A percentile compares a stretch with the other conserved stretches of the same genome.
phyloP scores from a whole-genome alignment of 1,140 invertebrate genomes.

The Heliconius melpomene region DNA sequence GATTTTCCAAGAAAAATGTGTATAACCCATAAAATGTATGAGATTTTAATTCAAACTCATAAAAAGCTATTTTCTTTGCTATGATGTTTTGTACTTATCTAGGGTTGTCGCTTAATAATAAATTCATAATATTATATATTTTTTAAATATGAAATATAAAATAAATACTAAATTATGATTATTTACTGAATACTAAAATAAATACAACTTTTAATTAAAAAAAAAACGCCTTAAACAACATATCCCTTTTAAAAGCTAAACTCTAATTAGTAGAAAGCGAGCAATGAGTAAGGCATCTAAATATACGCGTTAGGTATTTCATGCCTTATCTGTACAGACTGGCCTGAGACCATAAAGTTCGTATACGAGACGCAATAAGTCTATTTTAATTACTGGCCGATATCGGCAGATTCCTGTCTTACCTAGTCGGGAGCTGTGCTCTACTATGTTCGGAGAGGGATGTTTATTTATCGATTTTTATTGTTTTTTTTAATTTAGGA shows the following conservation, averaged over 20 bases:
- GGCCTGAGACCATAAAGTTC: conserved; percentile 47
- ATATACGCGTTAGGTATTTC: conserved; percentile 36
- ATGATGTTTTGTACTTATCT: not conserved
- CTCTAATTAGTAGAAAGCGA: conserved; percentile 32
- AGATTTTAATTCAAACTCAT: conserved; percentile 8
- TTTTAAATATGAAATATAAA: not conserved
- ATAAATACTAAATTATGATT: not conserved
- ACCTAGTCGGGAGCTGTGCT: conserved; percentile 72
- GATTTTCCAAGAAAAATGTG: not conserved
- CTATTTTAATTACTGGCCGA: conserved; percentile 79
- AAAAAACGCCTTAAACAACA: not conserved
- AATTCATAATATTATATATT: not conserved
- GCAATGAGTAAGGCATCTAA: conserved; percentile 34
- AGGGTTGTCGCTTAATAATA: conserved; percentile 3
- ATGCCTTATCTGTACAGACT: conserved; percentile 22
- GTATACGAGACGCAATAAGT: conserved; percentile 71
- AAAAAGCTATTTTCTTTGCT: not conserved
- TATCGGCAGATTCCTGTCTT: conserved; percentile 80
- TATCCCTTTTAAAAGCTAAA: not conserved
- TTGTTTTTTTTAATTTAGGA: not conserved
- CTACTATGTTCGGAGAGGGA: conserved; percentile 56
- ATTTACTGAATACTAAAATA: not conserved
- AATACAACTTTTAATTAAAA: not conserved
- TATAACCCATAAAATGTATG: conserved; percentile 5
- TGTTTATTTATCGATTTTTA: conserved; percentile 13